Percentiles rank a stretch among this genome's conserved stretches.
Evolutionary conservation across 2,888 invertebrate genomes (phyloP).

Genomic region (Ypsolopha scabrella): DNA sequence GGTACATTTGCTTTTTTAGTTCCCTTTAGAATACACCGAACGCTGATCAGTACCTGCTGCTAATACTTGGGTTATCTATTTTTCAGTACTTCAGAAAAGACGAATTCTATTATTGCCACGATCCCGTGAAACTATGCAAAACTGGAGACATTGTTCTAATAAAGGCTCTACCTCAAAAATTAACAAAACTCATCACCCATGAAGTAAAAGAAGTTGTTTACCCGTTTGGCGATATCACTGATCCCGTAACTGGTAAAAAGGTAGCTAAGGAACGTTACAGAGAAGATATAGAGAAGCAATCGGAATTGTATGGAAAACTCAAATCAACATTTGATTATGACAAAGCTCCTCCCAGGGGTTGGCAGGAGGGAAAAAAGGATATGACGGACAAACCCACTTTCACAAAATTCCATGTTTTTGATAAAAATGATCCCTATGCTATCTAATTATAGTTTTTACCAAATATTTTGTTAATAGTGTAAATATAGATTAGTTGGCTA

Average conservation of each 20-base stretch:
- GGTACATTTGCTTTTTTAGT: conserved; percentile 60
- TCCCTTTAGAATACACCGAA: neutral
- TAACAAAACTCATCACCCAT: conserved; percentile 84
- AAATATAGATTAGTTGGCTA: neutral
- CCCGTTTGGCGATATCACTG: conserved; percentile 86
- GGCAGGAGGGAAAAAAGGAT: conserved; percentile 85
- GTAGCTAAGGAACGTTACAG: conserved; percentile 80
- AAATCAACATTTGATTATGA: conserved; percentile 79
- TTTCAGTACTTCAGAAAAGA: conserved; percentile 84
- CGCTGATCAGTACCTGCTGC: neutral
- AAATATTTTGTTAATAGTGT: neutral
- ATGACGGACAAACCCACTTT: conserved; percentile 83
- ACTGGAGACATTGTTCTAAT: conserved; percentile 87
- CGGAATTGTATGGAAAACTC: conserved; percentile 77
- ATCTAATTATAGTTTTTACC: conserved; percentile 45
- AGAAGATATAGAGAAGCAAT: conserved; percentile 77
- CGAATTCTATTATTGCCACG: conserved; percentile 80
- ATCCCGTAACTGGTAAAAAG: conserved; percentile 86
- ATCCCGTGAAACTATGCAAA: conserved; percentile 82
- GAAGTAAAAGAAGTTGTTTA: conserved; percentile 84
- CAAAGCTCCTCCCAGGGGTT: conserved; percentile 83
- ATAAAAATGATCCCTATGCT: conserved; percentile 79
- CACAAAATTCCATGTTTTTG: conserved; percentile 83
- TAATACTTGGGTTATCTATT: neutral
- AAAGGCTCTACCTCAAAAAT: conserved; percentile 76